A percentile compares a stretch with the other conserved stretches of the same genome.
These are phyloP conservation scores for Actinernus sp. DNA, from an alignment of 92 coral and sea anemone genomes.

Conservation along the genomic window DNA sequence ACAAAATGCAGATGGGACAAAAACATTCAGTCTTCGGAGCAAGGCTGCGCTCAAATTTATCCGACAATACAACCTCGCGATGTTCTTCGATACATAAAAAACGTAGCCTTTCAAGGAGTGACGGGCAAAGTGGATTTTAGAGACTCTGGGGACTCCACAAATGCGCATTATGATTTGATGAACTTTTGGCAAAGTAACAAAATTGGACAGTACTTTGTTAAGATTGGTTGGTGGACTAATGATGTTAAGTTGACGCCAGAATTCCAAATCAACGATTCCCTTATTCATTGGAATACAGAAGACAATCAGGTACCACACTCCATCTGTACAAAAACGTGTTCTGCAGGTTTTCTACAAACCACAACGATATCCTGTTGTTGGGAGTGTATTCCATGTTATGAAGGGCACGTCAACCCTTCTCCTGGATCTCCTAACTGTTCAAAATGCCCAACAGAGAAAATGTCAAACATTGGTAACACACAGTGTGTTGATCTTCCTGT, in stretches of 20 bases:
- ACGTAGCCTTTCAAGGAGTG: not conserved
- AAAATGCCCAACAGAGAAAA: constrained; percentile 20
- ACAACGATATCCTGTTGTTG: constrained; percentile 46
- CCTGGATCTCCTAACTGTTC: constrained; percentile 25
- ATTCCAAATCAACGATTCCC: not conserved
- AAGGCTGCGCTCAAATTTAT: too few species aligned
- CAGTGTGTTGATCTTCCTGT: constrained; percentile 25
- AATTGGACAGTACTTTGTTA: not conserved
- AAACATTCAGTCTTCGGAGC: not conserved
- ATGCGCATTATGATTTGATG: constrained; percentile 4
- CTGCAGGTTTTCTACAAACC: constrained; percentile 25
- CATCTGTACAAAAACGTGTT: constrained; percentile 23
- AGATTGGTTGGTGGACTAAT: not conserved
- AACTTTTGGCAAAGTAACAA: not conserved
- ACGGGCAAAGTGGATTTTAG: constrained; percentile 6
- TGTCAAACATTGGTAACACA: constrained; percentile 31
- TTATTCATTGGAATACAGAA: not conserved
- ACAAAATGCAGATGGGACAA: not conserved
- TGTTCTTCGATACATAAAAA: not conserved
- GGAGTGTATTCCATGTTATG: constrained; percentile 47
- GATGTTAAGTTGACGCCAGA: not conserved
- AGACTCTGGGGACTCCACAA: constrained; percentile 1
- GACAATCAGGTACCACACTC: constrained; percentile 13
- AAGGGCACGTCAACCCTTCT: constrained; percentile 30
- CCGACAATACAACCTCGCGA: not conserved